Conservation (phyloP, 2,888 invertebrate genomes). For the Isoperla grammatica region DNA sequence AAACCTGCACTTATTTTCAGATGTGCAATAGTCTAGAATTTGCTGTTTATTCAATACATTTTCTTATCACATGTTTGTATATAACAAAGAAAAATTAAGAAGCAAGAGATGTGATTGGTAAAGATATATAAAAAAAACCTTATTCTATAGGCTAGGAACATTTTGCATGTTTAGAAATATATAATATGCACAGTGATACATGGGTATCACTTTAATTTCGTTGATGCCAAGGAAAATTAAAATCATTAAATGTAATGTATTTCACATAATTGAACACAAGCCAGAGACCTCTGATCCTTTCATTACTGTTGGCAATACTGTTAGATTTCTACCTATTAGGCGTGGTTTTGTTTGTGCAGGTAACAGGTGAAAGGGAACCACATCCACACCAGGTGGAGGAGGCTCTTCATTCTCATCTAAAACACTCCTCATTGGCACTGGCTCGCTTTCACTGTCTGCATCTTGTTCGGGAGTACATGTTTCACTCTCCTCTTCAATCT, state of each 20-base stretch:
- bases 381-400: conserved; percentile 50
- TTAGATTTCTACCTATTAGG: conserved; percentile 59
- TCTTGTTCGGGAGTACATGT: conserved; percentile 38
- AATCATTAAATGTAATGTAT: too few species aligned
- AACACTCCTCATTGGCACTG: conserved; percentile 15
- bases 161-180: conserved; percentile 6
- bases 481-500: conserved; percentile 42
- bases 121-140: background rate
- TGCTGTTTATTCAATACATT: too few species aligned
- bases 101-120: too few species aligned
- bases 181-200: conserved; percentile 33
- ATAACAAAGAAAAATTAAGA: too few species aligned
- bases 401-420: conserved; percentile 38
- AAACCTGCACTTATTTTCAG: too few species aligned
- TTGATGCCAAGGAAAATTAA: too few species aligned
- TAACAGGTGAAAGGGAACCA: conserved; percentile 8
- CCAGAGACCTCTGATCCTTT: conserved; percentile 79
- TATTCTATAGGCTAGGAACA: conserved; percentile 25
- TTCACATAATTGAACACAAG: conserved; percentile 80
- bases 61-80: too few species aligned
- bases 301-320: conserved; percentile 62
- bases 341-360: conserved; percentile 54
- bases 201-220: too few species aligned
- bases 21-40: too few species aligned
- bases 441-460: conserved; percentile 11